A percentile compares a stretch with the other conserved stretches of the same genome.
Conservation (phyloP, 64 coral and sea anemone species). For the Montipora foliosa region DNA sequence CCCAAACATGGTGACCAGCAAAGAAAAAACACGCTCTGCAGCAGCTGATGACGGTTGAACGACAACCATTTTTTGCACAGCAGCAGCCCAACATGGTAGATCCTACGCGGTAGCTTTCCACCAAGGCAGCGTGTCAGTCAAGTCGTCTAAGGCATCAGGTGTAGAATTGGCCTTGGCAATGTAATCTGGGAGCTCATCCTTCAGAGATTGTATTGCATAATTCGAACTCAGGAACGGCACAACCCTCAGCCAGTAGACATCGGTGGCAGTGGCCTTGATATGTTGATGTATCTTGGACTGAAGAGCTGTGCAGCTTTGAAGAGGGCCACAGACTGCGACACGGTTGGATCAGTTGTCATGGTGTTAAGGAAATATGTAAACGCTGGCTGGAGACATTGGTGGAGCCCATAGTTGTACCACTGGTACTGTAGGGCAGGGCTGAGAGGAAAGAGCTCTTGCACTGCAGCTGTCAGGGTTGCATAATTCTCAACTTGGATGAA, state of each 20-base stretch:
- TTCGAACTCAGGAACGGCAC: slow-evolving; percentile 35
- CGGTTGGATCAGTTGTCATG: slow-evolving; percentile 32
- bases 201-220: slow-evolving; percentile 27
- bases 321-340: slow-evolving; percentile 34
- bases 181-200: slow-evolving; percentile 31
- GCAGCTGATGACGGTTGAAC: slow-evolving; percentile 51
- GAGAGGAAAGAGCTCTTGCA: slow-evolving; percentile 44
- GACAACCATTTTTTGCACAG: slow-evolving; percentile 45
- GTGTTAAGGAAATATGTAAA: slow-evolving; percentile 52
- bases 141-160: slow-evolving; percentile 41
- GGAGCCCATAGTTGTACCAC: slow-evolving; percentile 46
- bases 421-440: neutral
- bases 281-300: slow-evolving; percentile 31
- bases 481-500: slow-evolving; percentile 43
- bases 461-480: neutral
- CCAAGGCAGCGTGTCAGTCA: slow-evolving; percentile 28
- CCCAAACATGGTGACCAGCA: slow-evolving; percentile 53
- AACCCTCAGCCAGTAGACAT: slow-evolving; percentile 38
- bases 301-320: slow-evolving; percentile 63
- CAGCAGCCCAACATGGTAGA: slow-evolving; percentile 38
- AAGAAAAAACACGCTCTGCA: slow-evolving; percentile 40
- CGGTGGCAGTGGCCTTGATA: slow-evolving; percentile 39
- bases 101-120: slow-evolving; percentile 20
- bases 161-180: slow-evolving; percentile 46
- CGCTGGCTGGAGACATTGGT: slow-evolving; percentile 47